Conservation (phyloP, 1,140 invertebrate species). For the Trichoplusia ni region DNA sequence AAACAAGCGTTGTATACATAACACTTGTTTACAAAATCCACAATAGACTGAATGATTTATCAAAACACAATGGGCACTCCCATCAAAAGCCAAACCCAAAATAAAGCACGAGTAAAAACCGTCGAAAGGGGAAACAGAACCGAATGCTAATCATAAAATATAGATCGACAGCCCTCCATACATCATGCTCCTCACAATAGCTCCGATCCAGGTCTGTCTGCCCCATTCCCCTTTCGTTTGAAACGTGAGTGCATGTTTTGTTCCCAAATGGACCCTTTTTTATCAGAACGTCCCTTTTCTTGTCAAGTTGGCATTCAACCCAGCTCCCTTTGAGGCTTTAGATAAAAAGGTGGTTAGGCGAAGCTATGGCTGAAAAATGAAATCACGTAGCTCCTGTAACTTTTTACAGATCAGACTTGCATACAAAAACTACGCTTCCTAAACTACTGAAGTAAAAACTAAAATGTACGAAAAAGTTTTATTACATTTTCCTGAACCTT, state of each 20-base stretch:
- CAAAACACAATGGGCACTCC: background rate
- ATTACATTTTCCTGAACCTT: too few species aligned
- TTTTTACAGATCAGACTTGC: too few species aligned
- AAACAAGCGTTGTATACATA: too few species aligned
- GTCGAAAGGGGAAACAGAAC: background rate
- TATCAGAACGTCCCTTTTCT: conserved; percentile 13
- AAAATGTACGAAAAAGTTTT: too few species aligned
- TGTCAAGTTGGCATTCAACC: conserved; percentile 2
- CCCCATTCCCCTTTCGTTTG: background rate
- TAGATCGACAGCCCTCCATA: background rate
- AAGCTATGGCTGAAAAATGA: background rate
- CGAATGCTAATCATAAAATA: conserved; percentile 13
- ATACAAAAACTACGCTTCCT: background rate
- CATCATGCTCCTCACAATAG: conserved; percentile 5
- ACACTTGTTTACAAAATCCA: too few species aligned
- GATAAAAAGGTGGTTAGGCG: conserved; percentile 11
- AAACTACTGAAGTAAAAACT: too few species aligned
- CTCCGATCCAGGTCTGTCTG: background rate
- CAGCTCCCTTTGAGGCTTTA: background rate
- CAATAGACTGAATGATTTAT: too few species aligned
- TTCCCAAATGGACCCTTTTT: conserved; percentile 19
- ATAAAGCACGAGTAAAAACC: background rate
- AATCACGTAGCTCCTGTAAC: background rate
- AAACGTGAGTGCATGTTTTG: conserved; percentile 20
- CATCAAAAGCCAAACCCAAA: background rate